These are phyloP conservation scores for Ceraclea dissimilis DNA, from an alignment of 2,888 invertebrate species.

Conservation along the genomic window DNA sequence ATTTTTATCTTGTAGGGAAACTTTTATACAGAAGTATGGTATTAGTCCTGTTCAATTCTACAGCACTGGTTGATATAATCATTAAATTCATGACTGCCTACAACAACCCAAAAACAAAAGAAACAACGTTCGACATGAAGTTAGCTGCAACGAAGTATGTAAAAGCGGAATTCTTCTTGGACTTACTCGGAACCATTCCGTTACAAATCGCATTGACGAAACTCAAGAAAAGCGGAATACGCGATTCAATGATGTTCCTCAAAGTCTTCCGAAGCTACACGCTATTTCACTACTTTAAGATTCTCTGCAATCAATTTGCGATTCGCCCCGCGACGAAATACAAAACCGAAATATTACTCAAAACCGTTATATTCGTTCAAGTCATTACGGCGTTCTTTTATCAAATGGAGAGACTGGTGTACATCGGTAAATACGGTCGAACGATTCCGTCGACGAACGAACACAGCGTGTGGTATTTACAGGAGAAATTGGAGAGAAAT, in stretches of 20 bases:
- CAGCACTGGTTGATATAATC: conserved; percentile 9
- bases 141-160: conserved; percentile 10
- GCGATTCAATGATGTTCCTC: conserved; percentile 7
- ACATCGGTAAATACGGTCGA: not conserved
- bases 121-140: conserved; percentile 8
- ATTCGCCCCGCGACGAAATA: conserved; percentile 5
- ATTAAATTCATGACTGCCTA: conserved; percentile 15
- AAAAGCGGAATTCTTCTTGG: conserved; percentile 9
- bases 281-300: conserved; percentile 10
- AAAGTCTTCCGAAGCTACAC: conserved; percentile 11
- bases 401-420: not conserved
- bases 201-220: conserved; percentile 8
- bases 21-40: not conserved
- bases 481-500: not conserved
- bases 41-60: not conserved
- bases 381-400: not conserved
- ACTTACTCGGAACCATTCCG: conserved; percentile 13
- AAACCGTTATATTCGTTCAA: conserved; percentile 11
- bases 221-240: not conserved
- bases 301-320: conserved; percentile 6
- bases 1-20: too few species aligned
- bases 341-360: conserved; percentile 2
- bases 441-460: not conserved
- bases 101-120: conserved; percentile 15
- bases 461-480: not conserved